phyloP scores from a whole-genome alignment of 1,140 invertebrate species.

The Anastrepha obliqua region DNA sequence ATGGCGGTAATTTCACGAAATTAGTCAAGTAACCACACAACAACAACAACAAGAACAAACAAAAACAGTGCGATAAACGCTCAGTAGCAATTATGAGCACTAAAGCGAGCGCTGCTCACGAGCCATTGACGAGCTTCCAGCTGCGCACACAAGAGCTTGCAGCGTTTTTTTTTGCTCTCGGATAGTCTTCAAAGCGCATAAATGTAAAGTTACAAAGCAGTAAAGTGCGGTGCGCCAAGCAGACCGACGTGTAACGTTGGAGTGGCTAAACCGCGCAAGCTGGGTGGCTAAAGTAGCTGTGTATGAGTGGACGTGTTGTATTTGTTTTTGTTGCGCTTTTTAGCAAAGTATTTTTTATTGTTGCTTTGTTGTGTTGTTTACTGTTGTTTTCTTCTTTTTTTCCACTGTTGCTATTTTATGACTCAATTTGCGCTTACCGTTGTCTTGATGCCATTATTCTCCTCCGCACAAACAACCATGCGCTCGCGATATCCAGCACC shows the following conservation, averaged over 20 bases:
- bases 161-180: neutral
- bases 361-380: neutral
- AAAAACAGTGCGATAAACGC: neutral
- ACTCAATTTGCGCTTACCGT: constrained; percentile 77
- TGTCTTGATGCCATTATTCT: constrained; percentile 80
- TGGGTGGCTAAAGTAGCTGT: neutral
- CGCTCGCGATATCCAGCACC: constrained; percentile 86
- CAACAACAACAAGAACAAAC: constrained; percentile 6
- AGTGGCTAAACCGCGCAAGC: neutral
- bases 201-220: neutral
- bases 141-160: neutral
- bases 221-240: neutral
- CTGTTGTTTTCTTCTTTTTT: neutral
- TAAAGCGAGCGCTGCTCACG: neutral
- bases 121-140: neutral
- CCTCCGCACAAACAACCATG: constrained; percentile 86
- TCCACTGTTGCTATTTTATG: neutral
- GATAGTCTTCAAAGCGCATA: neutral
- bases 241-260: neutral
- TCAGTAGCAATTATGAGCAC: constrained; percentile 12
- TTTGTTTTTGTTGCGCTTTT: neutral
- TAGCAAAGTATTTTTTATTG: neutral
- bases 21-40: constrained; percentile 16
- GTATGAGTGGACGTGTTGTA: neutral
- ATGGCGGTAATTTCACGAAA: constrained; percentile 15